These are phyloP conservation scores for Apodemia zela DNA, from an alignment of 2,888 invertebrate species.

Conservation along the genomic window DNA sequence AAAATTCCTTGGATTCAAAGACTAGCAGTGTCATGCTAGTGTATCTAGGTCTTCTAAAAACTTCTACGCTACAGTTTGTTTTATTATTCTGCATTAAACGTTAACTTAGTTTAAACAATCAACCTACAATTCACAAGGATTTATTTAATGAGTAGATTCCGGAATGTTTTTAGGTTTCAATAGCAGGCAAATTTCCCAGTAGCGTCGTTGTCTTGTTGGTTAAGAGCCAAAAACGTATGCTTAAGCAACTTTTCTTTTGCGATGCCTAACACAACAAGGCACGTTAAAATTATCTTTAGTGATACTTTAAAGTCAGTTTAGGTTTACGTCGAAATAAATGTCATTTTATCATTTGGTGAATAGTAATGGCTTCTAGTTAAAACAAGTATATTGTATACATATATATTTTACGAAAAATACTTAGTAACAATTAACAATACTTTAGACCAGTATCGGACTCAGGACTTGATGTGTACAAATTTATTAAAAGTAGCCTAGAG, in stretches of 20 bases:
- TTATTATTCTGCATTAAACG: background rate
- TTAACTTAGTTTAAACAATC: background rate
- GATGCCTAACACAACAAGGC: background rate
- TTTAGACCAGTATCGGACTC: too few relatives aligned
- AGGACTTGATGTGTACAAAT: too few relatives aligned
- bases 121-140: background rate
- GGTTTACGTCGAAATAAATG: too few relatives aligned
- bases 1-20: background rate
- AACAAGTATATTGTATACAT: too few relatives aligned
- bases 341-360: too few relatives aligned
- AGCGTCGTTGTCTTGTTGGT: conserved; percentile 34
- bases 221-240: conserved; percentile 30
- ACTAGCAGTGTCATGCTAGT: background rate
- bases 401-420: too few relatives aligned
- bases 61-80: background rate
- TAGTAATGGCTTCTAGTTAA: too few relatives aligned
- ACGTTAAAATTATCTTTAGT: background rate
- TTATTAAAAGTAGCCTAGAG: too few relatives aligned
- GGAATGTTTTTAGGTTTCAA: conserved; percentile 11
- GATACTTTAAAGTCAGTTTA: background rate
- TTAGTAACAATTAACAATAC: too few relatives aligned
- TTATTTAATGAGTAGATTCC: conserved; percentile 1
- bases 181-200: conserved; percentile 25
- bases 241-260: conserved; percentile 1
- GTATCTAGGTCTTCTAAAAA: background rate